Conservation (phyloP, 2,888 invertebrate species). For the Dinocampus coccinellae region DNA sequence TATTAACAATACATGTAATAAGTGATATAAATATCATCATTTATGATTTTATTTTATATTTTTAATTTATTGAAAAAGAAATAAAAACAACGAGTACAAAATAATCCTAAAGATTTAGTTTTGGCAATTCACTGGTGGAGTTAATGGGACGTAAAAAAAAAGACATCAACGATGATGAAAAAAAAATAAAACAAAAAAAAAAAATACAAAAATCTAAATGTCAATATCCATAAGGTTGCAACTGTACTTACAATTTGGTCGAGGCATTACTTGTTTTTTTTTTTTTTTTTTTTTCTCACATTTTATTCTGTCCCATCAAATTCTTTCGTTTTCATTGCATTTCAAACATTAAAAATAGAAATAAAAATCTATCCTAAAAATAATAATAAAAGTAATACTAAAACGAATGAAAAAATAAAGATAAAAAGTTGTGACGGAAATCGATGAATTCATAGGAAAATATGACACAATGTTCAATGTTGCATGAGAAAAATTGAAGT, state of each 20-base stretch:
- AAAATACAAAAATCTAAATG: no score
- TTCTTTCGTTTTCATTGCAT: background rate
- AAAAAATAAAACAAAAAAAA: no score
- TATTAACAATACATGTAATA: no score
- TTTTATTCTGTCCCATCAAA: background rate
- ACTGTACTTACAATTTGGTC: conserved; percentile 28
- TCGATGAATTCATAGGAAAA: background rate
- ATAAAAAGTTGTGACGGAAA: background rate
- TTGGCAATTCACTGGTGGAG: no score
- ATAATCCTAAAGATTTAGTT: no score
- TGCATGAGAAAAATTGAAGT: background rate
- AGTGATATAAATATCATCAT: no score
- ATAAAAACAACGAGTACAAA: conserved; percentile 28
- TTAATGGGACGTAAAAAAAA: conserved; percentile 41
- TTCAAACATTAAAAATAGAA: background rate
- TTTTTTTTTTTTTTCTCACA: conserved; percentile 3
- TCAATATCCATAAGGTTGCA: conserved; percentile 56
- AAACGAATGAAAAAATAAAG: background rate
- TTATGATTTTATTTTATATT: no score
- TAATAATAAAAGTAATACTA: conserved; percentile 4
- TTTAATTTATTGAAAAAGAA: conserved; percentile 30
- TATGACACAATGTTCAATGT: background rate
- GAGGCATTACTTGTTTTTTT: conserved; percentile 30
- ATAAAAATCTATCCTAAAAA: conserved; percentile 7
- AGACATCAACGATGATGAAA: conserved; percentile 56